Conservation (phyloP, 2,888 invertebrate genomes). For the Yponomeuta sedellus region DNA sequence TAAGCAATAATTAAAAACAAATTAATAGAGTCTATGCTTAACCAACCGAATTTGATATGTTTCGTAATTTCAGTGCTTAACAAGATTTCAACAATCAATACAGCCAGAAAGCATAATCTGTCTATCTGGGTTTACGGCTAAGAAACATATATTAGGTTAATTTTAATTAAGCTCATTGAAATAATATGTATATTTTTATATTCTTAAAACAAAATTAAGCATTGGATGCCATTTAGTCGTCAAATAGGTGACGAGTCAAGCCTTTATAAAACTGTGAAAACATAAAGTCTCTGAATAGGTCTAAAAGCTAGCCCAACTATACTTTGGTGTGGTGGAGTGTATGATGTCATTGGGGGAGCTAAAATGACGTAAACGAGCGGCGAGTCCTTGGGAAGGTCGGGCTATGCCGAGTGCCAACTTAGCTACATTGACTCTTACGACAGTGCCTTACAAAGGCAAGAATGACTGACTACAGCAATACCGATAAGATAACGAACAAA, state of each 20-base stretch:
- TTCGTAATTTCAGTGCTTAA: too few relatives aligned
- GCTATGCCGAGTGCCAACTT: not conserved
- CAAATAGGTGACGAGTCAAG: not conserved
- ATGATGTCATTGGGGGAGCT: not conserved
- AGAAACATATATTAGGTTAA: not conserved
- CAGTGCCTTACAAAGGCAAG: not conserved
- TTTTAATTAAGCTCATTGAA: too few relatives aligned
- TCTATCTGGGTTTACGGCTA: not conserved
- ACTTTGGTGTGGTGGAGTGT: not conserved
- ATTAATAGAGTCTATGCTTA: too few relatives aligned
- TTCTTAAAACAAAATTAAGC: too few relatives aligned
- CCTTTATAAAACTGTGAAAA: too few relatives aligned
- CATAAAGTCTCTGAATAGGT: not conserved
- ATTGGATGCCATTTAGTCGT: not conserved
- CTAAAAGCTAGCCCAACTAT: not conserved
- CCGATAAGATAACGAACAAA: not conserved
- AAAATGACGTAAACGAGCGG: not conserved
- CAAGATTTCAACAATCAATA: too few relatives aligned
- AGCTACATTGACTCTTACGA: not conserved
- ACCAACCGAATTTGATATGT: too few relatives aligned
- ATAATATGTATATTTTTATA: not conserved
- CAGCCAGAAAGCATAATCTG: not conserved
- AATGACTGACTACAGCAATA: not conserved
- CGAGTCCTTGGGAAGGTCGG: not conserved
- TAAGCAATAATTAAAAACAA: too few relatives aligned